Evolutionary conservation across 2,113 vertebrate genomes (phyloP), one percentile per base, ranked within the genome.

Genomic region (Lonchura striata): DNA sequence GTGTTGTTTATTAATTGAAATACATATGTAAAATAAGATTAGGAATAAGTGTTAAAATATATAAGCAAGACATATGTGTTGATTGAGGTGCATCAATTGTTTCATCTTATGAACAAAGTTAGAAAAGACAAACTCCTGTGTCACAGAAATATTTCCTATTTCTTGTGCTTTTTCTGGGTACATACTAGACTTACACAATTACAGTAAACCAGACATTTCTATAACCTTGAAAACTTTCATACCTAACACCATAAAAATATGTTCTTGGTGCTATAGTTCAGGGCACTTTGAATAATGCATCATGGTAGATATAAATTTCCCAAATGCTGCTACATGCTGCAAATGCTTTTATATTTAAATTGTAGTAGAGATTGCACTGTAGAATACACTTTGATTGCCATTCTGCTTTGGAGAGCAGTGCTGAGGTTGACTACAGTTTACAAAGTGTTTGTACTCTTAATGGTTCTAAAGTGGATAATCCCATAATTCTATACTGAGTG

Each of bases 341-440:
- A 80, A 63, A 60, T 60, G 31, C 7, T 65, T 71, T 72, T 52
- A 8, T 69, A 56, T 59, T 74, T 72, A 88, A 61, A 66, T 39
- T 47, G 2, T 5, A 71, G 4, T 28, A 35, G 5, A 20, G 6
- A 3, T 3, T 74, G 47, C 37, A 33, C 27, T 17, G 4, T 39
- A 19, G 33, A 63, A 82, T 14, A 50, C 28, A 11, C 7, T 68
- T 25, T 41, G 56, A 65, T 37, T 68, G 23, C 12, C 39, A 11
- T 7, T 19, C 4, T 57, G 5, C 42, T 79, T 28, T 66, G 20
- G 35, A 75, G 22, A 70, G 33, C 22, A 59, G 39, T 0, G 0
- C 10, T 77, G 33, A 13, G 42, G 19, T 15, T 46, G 46, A 37
- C 24, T 61, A 52, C n/a, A 35, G 7, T 19, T 81, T 37, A 13